Evolutionary conservation across 1,140 invertebrate species (phyloP), one percentile per base, ranked within the genome.

Genomic region (Megathymus violae): DNA sequence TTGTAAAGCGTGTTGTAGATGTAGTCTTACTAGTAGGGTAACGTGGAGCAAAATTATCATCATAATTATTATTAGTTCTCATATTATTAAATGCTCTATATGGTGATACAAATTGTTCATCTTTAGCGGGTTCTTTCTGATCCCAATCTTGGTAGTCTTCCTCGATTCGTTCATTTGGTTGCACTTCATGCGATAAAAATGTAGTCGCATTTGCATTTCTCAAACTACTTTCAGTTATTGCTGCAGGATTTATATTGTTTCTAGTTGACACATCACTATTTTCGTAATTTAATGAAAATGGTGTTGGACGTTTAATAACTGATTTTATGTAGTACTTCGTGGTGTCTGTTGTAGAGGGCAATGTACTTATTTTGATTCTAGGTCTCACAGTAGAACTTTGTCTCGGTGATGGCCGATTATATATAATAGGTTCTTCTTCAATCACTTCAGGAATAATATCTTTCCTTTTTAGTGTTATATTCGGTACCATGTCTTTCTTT

Each of bases 271-370:
- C 50, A 19, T 50, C 62, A 19, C 64, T 72, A 34, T 71, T 77
- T 31, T 51, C 44, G 34, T 70, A 71, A 16, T 69, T 67, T 38
- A 54, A 14, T 19, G 68, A 31, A 64, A 80, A 76, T 38, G 65
- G 73, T 13, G 69, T 62, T 10, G 89, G 89, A 7, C 89, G 77
- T 66, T 78, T 89, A 27, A 82, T 78, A 16, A 86, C 73, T 9
- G 82, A 79, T 78, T 85, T 91, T 10, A 89, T 67, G 61, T 88
- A 89, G 60, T 83, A 84, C 70, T 90, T 92, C 31, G 80, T 82
- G 11, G 66, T 62, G 14, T 75, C 71, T 36, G 72, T 78, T 17
- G 74, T 68, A 31, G 71, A 58, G 34, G 78, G 62, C 22, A 56
- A 31, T 4, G 74, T 78, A 59, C 25, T 74, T 48, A 54, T 61